phyloP scores from a whole-genome alignment of 1,140 invertebrate genomes.

The Ladona fulva region DNA sequence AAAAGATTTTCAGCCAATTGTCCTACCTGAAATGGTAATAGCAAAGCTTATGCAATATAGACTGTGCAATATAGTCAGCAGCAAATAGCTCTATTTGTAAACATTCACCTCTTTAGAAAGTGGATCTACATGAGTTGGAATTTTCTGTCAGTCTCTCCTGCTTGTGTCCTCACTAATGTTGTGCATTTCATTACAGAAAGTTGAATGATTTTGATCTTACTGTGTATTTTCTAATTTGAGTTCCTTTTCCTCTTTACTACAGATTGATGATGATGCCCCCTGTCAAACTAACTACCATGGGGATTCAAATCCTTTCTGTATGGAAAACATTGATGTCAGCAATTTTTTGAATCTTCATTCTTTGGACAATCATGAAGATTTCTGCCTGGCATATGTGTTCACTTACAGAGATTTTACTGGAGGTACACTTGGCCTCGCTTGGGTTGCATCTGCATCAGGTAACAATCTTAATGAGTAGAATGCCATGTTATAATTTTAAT shows the following conservation, averaged over 20 bases:
- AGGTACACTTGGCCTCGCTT: conserved; percentile 92
- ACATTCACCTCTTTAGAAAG: too few relatives aligned
- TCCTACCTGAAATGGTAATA: too few relatives aligned
- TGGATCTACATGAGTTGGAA: too few relatives aligned
- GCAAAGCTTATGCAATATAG: too few relatives aligned
- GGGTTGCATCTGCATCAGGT: conserved; percentile 91
- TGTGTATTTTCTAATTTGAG: too few relatives aligned
- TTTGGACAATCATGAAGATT: conserved; percentile 91
- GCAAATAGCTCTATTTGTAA: not conserved
- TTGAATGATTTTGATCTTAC: too few relatives aligned
- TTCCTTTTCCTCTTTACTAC: not conserved
- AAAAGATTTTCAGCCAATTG: not conserved
- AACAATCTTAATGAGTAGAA: conserved; percentile 17
- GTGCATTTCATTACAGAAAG: too few relatives aligned
- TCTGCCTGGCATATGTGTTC: conserved; percentile 97
- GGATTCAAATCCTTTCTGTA: conserved; percentile 87
- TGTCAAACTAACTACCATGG: conserved; percentile 55
- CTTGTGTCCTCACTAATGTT: too few relatives aligned
- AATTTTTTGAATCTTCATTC: conserved; percentile 99
- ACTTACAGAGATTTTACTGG: conserved; percentile 96
- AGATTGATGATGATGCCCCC: conserved; percentile 83
- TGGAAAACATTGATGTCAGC: conserved; percentile 96
- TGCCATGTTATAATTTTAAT: too few relatives aligned
- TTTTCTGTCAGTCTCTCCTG: too few relatives aligned
- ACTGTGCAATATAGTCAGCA: too few relatives aligned